Conservation (phyloP, 2,113 vertebrate species). For the Pongo abelii region DNA sequence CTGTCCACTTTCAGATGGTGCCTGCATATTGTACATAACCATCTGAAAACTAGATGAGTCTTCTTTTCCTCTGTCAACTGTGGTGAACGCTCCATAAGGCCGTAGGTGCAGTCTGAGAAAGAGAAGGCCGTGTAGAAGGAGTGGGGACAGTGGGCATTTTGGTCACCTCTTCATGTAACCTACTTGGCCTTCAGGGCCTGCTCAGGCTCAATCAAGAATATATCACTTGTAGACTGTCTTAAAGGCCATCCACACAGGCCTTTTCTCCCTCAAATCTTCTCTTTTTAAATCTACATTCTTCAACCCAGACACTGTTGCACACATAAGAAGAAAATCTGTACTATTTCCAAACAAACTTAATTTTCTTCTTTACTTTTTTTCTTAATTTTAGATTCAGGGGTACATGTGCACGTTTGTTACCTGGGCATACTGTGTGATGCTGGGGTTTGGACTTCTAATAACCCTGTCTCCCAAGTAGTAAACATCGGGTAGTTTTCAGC, state of each 20-base stretch:
- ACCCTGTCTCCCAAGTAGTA: too few relatives aligned
- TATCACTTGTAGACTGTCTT: background rate
- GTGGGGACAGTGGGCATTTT: background rate
- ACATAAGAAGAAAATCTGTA: background rate
- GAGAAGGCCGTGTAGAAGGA: background rate
- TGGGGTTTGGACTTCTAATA: too few relatives aligned
- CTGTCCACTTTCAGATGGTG: background rate
- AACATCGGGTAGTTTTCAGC: too few relatives aligned
- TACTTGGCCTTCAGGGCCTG: background rate
- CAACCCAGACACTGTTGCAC: background rate
- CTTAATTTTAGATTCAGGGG: too few relatives aligned
- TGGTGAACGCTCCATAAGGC: background rate
- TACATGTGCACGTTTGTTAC: too few relatives aligned
- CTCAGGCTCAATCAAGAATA: background rate
- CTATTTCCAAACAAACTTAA: background rate
- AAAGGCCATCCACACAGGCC: background rate
- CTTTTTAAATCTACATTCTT: background rate
- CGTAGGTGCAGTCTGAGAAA: background rate
- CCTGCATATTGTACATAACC: background rate
- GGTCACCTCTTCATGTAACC: background rate
- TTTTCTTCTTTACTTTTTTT: background rate
- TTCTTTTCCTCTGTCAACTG: background rate
- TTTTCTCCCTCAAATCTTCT: background rate
- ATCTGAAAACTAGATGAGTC: background rate
- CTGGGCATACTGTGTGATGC: too few relatives aligned